Percentiles rank a stretch among this genome's conserved stretches.
phyloP scores from a whole-genome alignment of 2,797 vertebrate species.

The Gallinago nigripennis region DNA sequence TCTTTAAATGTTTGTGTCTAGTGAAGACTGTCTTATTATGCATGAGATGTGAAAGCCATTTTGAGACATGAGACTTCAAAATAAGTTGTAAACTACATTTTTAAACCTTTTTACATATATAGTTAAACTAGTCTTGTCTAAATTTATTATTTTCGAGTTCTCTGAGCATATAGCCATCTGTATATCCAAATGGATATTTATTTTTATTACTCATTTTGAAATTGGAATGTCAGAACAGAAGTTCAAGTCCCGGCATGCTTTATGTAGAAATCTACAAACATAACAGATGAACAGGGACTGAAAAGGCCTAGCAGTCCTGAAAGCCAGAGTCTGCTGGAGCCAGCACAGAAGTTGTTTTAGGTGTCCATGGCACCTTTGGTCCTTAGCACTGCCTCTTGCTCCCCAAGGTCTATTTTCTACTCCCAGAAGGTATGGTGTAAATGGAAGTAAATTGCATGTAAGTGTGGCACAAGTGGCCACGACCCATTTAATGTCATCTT shows the following conservation, averaged over 20 bases:
- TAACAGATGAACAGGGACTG: not conserved
- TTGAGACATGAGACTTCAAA: not conserved
- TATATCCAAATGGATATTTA: not conserved
- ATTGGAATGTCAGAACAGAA: not conserved
- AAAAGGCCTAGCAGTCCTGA: not conserved
- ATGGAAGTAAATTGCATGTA: not conserved
- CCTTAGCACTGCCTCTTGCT: not conserved
- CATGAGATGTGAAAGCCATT: not conserved
- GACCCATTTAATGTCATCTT: not conserved
- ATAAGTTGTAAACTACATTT: not conserved
- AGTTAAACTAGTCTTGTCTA: not conserved
- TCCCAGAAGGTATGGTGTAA: not conserved
- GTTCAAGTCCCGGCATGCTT: not conserved
- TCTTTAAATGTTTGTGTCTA: not conserved
- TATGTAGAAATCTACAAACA: not conserved
- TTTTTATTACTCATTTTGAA: constrained; percentile 16
- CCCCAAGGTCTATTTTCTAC: not conserved
- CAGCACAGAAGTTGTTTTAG: not conserved
- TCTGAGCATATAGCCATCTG: not conserved
- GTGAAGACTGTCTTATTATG: not conserved
- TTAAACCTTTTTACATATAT: not conserved
- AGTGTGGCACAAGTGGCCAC: not conserved
- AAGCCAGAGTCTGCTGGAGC: not conserved
- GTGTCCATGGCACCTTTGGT: not conserved
- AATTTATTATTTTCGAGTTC: not conserved